Evolutionary conservation across 1,140 invertebrate species (phyloP).

Genomic region (Megalopta genalis): DNA sequence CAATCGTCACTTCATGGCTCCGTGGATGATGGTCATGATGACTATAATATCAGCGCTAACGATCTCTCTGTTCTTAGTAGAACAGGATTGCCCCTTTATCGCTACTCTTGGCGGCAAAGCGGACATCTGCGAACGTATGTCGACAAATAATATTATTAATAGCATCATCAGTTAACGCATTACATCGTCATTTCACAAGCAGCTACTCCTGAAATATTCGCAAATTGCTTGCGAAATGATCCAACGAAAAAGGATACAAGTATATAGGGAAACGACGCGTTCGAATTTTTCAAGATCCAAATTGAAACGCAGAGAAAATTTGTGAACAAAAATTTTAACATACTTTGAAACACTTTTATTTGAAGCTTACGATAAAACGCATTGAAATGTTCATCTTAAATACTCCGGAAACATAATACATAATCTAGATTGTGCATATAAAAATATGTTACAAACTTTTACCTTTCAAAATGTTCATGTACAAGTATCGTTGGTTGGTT

Average conservation of each 20-base stretch:
- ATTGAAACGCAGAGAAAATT: no score
- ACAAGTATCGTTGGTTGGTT: neutral
- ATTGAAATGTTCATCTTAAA: neutral
- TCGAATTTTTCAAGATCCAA: no score
- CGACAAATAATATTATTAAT: neutral
- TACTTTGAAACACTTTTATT: neutral
- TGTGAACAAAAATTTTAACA: neutral
- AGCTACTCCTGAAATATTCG: no score
- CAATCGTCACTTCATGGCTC: slow-evolving; percentile 77
- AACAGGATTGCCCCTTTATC: slow-evolving; percentile 73
- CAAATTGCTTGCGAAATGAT: no score
- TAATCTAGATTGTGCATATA: neutral
- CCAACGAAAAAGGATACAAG: no score
- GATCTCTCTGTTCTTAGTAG: slow-evolving; percentile 73
- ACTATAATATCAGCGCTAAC: slow-evolving; percentile 73
- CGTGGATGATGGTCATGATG: slow-evolving; percentile 79
- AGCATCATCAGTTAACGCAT: neutral
- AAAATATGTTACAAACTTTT: neutral
- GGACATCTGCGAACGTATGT: slow-evolving; percentile 74
- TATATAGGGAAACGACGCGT: no score
- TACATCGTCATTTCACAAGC: no score
- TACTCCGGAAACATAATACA: neutral
- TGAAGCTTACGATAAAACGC: neutral
- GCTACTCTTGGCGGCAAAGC: slow-evolving; percentile 70
- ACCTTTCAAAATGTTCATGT: neutral